A percentile compares a stretch with the other conserved stretches of the same genome.
Conservation (phyloP, 2,113 vertebrate genomes). For the Pampusana beccarii region DNA sequence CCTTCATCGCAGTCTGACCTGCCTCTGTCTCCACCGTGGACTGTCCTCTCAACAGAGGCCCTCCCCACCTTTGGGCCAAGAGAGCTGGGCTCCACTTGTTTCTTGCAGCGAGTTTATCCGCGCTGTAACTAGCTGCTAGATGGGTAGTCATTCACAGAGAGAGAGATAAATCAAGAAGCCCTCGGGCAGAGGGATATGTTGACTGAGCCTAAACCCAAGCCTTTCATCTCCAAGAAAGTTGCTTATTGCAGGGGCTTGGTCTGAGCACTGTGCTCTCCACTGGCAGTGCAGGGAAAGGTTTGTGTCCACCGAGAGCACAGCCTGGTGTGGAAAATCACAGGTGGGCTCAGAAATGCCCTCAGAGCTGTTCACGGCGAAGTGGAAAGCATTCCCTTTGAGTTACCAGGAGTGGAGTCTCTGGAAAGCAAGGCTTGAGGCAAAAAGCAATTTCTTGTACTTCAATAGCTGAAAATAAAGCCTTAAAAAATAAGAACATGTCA, state of each 20-base stretch:
- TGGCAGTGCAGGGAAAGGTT: neutral
- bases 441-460: conserved; percentile 48
- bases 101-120: neutral
- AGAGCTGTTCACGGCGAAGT: neutral
- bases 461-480: conserved; percentile 42
- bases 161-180: neutral
- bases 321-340: fast-evolving
- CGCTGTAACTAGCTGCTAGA: neutral
- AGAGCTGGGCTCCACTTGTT: neutral
- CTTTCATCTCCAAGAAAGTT: neutral
- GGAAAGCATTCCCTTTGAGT: neutral
- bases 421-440: conserved; percentile 24
- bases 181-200: neutral
- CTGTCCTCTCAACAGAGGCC: neutral
- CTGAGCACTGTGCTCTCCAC: fast-evolving
- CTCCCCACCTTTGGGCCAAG: neutral
- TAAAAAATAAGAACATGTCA: conserved; percentile 56
- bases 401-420: neutral
- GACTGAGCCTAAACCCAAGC: neutral
- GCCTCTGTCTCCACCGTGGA: fast-evolving
- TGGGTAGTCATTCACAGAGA: neutral
- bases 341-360: neutral
- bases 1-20: neutral
- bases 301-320: fast-evolving
- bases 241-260: fast-evolving